phyloP scores from a whole-genome alignment of 2,797 vertebrate genomes.

The Numenius phaeopus region DNA sequence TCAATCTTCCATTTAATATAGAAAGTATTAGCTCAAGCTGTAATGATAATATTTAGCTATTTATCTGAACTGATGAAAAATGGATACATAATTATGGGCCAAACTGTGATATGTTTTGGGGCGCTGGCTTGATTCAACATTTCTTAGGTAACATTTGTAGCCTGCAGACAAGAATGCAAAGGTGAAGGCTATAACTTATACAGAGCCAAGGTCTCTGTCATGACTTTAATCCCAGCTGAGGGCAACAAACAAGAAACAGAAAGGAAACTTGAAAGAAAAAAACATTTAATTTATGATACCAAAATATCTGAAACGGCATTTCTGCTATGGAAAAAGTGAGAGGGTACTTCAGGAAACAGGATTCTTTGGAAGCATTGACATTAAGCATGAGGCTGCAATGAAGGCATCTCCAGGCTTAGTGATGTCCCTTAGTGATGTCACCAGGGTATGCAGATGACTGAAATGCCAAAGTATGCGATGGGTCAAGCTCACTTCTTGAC shows the following conservation, averaged over 20 bases:
- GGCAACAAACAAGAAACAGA: not conserved
- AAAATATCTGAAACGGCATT: not conserved
- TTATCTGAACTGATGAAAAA: not conserved
- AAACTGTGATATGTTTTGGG: not conserved
- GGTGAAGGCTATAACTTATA: not conserved
- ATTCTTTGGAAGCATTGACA: not conserved
- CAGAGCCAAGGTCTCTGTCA: not conserved
- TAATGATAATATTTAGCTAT: not conserved
- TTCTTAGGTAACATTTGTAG: not conserved
- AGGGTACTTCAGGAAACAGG: not conserved
- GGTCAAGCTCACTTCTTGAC: not conserved
- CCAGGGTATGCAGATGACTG: not conserved
- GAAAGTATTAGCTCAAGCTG: not conserved
- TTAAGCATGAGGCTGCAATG: not conserved
- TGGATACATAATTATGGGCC: not conserved
- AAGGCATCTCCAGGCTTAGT: not conserved
- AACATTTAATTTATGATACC: not conserved
- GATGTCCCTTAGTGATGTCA: not conserved
- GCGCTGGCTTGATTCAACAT: not conserved
- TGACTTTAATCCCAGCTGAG: not conserved
- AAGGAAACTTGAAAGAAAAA: not conserved
- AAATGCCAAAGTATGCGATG: not conserved
- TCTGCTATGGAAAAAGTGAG: not conserved
- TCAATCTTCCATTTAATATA: not conserved
- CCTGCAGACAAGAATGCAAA: not conserved